Percentiles rank a stretch among this genome's conserved stretches.
phyloP scores from a whole-genome alignment of 2,888 invertebrate species.

The Metopia argyrocephala region DNA sequence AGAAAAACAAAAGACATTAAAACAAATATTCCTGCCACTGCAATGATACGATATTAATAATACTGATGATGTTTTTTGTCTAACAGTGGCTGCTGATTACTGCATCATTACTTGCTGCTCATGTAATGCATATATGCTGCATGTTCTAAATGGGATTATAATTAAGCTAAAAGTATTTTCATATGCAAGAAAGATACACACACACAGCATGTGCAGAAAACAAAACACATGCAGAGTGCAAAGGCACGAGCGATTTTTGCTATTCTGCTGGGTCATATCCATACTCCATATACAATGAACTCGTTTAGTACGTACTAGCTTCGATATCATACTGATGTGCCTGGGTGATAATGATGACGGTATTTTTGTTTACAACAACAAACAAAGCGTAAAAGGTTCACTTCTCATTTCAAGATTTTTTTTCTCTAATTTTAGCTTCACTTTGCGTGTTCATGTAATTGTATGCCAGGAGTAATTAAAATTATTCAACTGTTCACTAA shows the following conservation, averaged over 20 bases:
- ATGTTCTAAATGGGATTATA: conserved; percentile 49
- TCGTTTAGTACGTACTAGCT: not conserved
- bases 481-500: conserved; percentile 60
- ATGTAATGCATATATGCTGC: conserved; percentile 11
- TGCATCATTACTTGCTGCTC: not conserved
- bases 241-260: not conserved
- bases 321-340: conserved; percentile 26
- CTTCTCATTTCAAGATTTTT: not conserved
- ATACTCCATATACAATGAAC: not conserved
- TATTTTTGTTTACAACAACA: conserved; percentile 8
- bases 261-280: not conserved
- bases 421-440: conserved; percentile 50
- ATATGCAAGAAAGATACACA: conserved; percentile 2
- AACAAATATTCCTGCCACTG: conserved; percentile 36
- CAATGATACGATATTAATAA: too few relatives aligned
- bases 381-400: conserved; percentile 21
- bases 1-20: conserved; percentile 10
- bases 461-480: conserved; percentile 63
- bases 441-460: conserved; percentile 41
- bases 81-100: too few relatives aligned
- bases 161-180: conserved; percentile 58
- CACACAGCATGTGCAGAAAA: not conserved
- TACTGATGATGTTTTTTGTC: not conserved
- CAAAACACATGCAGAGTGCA: not conserved
- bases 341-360: conserved; percentile 25